A percentile compares a stretch with the other conserved stretches of the same genome.
These are phyloP conservation scores for Scaptomyza graminum DNA, from an alignment of 1,140 invertebrate genomes.

Conservation along the genomic window DNA sequence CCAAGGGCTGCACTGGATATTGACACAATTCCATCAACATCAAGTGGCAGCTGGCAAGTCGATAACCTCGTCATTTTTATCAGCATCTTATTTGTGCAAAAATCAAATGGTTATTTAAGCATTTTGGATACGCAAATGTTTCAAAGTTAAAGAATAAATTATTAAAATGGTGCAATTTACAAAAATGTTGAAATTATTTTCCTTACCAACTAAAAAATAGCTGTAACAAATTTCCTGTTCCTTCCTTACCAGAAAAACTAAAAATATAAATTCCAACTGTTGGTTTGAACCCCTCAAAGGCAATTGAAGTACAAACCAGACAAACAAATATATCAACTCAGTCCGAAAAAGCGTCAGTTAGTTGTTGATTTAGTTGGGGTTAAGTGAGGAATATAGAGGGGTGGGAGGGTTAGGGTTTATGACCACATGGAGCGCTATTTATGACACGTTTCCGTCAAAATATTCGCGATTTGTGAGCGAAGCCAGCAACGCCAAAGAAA, in stretches of 20 bases:
- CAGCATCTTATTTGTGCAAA: constrained; percentile 24
- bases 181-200: too few species aligned
- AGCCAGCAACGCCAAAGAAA: constrained; percentile 17
- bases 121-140: too few species aligned
- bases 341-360: not conserved
- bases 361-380: not conserved
- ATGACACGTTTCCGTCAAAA: constrained; percentile 82
- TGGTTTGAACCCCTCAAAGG: not conserved
- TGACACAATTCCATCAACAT: constrained; percentile 74
- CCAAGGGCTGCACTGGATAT: constrained; percentile 51
- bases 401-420: constrained; percentile 49
- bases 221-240: too few species aligned
- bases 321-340: constrained; percentile 3
- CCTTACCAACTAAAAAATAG: too few species aligned
- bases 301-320: not conserved
- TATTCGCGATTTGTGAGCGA: constrained; percentile 61
- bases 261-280: not conserved
- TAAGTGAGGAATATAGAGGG: not conserved
- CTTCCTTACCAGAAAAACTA: not conserved
- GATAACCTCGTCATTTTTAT: constrained; percentile 18
- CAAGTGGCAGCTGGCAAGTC: constrained; percentile 39
- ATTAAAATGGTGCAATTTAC: too few species aligned
- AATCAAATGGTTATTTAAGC: constrained; percentile 38
- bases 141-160: too few species aligned
- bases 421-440: constrained; percentile 71